Conservation (phyloP, 2,888 invertebrate species). For the Dasysyrphus tricinctus region DNA sequence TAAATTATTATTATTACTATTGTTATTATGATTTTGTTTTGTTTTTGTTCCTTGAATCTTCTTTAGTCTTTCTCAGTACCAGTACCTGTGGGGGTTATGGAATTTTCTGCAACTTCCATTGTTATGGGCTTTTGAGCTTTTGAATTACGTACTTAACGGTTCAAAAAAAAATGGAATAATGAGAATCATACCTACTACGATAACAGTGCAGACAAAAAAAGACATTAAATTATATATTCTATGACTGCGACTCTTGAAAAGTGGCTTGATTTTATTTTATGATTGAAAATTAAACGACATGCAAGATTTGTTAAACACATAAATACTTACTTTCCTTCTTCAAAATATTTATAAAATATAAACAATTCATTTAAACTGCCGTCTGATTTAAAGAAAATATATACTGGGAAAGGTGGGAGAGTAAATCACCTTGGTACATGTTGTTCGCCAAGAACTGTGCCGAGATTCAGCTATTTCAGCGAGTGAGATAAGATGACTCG, state of each 20-base stretch:
- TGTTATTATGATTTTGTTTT: constrained; percentile 32
- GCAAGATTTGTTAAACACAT: neutral
- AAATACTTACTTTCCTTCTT: neutral
- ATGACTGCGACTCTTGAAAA: neutral
- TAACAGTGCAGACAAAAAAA: neutral
- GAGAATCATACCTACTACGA: constrained; percentile 21
- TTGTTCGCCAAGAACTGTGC: too few relatives aligned
- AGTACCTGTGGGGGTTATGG: constrained; percentile 22
- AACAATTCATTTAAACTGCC: too few relatives aligned
- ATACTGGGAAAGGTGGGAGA: too few relatives aligned
- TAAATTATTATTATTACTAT: constrained; percentile 69
- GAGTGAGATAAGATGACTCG: too few relatives aligned
- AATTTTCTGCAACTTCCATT: constrained; percentile 46
- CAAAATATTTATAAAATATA: too few relatives aligned
- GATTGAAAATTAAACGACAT: constrained; percentile 4
- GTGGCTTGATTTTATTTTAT: neutral
- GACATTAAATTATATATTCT: constrained; percentile 34
- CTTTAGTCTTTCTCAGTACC: neutral
- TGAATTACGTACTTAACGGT: constrained; percentile 54
- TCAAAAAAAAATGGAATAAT: constrained; percentile 8
- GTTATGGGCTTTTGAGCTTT: constrained; percentile 56
- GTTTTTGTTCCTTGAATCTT: neutral
- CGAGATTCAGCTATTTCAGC: too few relatives aligned
- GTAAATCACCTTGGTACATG: too few relatives aligned
- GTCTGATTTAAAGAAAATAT: too few relatives aligned